Base-by-base conservation (phyloP, 2,888 invertebrate species). In the Slavum lentiscoides region DNA sequence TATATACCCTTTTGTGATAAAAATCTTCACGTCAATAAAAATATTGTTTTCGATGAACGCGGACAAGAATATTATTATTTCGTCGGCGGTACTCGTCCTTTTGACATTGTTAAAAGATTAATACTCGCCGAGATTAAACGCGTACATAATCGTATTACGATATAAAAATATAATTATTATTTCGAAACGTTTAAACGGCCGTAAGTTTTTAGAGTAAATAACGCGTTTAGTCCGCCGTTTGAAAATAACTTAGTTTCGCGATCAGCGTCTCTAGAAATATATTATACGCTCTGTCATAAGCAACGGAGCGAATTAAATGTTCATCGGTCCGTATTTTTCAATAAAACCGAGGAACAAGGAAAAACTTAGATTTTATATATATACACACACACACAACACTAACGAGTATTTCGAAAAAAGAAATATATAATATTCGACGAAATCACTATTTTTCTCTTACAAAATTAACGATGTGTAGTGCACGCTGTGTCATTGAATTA, bases 321-420 rank as follows among this genome's bases (percentile, higher is more conserved):
- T 21, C 74, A 74, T 74, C 37, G 53, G 55, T 64, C 53, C 53
- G 64, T 43, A 74, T 74, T 74, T 37, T 64, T 55, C 53, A 30
- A 64, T 74, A 55, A 64, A 74, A 64, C 62, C 37, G 21, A 74
- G 55, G 53, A 64, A 69, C 53, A 19, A 19, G 37, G 55, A 55
- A 64, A 13, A 55, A 64, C 17, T n/a, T 3, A 13, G 8, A 53
- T 74, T 53, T 15, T 49, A 11, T 8, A 49, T 49, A 64, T n/a
- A n/a, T 4, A 30, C 4, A 30, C 4, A 30, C 30, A 30, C 30
- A 4, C 30, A 43, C 53, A 64, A 53, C 30, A 8, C 30, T 13
- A 5, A 62, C 15, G 59, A 39, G 19, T 49, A 19, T 30, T 49
- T 30, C 13, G 3, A 30, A 13, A 19, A 3, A 61, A 61, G 15